Evolutionary conservation across 2,113 vertebrate genomes (phyloP).

Genomic region (Mugil cephalus): DNA sequence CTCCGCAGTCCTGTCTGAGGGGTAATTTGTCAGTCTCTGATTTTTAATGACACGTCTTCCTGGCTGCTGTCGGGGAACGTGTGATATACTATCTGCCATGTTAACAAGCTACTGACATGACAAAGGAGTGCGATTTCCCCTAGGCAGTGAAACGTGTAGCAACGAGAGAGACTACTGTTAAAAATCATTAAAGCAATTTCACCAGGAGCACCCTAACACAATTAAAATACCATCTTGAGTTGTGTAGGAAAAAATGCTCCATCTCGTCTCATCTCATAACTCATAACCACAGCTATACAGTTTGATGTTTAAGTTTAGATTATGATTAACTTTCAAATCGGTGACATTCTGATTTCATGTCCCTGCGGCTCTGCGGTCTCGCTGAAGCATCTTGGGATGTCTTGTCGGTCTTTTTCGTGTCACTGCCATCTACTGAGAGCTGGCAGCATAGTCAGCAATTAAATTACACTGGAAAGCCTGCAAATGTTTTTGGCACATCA

Average conservation of each 20-base stretch:
- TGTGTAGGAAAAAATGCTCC: not conserved
- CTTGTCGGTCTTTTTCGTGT: slow-evolving; percentile 52
- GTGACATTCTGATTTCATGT: slow-evolving; percentile 51
- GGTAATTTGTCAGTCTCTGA: slow-evolving; percentile 62
- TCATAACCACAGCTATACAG: slow-evolving; percentile 23
- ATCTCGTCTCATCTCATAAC: not conserved
- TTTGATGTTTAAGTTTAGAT: slow-evolving; percentile 48
- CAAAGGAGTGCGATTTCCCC: slow-evolving; percentile 44
- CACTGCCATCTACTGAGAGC: slow-evolving; percentile 68
- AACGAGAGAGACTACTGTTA: slow-evolving; percentile 46
- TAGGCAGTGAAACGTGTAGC: slow-evolving; percentile 20
- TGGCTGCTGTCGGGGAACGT: slow-evolving; percentile 31
- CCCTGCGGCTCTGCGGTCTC: slow-evolving; percentile 51
- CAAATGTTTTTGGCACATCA: slow-evolving; percentile 76
- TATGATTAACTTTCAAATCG: slow-evolving; percentile 52
- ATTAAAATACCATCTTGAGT: slow-evolving; percentile 37
- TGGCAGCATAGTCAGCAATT: slow-evolving; percentile 74
- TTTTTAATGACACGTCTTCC: slow-evolving; percentile 66
- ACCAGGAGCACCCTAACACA: slow-evolving; percentile 24
- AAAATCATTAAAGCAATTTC: slow-evolving; percentile 52
- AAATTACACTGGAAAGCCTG: slow-evolving; percentile 63
- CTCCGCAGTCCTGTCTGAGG: slow-evolving; percentile 55
- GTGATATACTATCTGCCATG: slow-evolving; percentile 72
- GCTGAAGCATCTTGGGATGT: slow-evolving; percentile 52
- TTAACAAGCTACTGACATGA: slow-evolving; percentile 69